phyloP scores from a whole-genome alignment of 2,888 invertebrate species.

The Caenorhabditis angaria region DNA sequence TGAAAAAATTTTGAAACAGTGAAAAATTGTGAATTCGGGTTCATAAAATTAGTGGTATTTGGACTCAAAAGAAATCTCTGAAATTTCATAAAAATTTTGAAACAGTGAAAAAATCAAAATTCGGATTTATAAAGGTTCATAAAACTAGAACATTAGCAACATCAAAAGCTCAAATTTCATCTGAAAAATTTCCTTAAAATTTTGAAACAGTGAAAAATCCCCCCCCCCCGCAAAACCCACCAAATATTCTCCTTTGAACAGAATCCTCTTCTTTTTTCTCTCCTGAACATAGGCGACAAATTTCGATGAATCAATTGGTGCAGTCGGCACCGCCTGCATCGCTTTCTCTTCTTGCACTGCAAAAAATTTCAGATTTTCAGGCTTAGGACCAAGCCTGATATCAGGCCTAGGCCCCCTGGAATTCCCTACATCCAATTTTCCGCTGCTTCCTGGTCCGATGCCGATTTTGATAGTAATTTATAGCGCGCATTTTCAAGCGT shows the following conservation, averaged over 20 bases:
- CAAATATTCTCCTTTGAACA: constrained; percentile 72
- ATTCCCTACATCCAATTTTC: not conserved
- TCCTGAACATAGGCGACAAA: constrained; percentile 72
- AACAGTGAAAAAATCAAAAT: too few species aligned
- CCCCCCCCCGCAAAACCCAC: too few species aligned
- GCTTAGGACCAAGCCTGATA: too few species aligned
- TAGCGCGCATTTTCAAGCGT: not conserved
- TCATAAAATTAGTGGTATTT: too few species aligned
- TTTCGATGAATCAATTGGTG: constrained; percentile 70
- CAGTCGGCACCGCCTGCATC: constrained; percentile 71
- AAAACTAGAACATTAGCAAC: too few species aligned
- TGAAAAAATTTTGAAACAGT: not conserved
- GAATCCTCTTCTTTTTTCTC: constrained; percentile 71
- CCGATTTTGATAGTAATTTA: not conserved
- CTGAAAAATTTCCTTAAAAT: too few species aligned
- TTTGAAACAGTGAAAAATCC: not conserved
- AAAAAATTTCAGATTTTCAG: constrained; percentile 29
- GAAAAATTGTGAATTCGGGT: not conserved
- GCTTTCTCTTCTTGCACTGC: constrained; percentile 73
- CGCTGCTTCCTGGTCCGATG: not conserved
- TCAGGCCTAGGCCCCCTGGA: not conserved
- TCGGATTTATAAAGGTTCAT: not conserved
- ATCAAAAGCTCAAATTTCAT: too few species aligned
- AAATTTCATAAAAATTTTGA: too few species aligned
- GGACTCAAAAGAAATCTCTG: too few species aligned